These are phyloP conservation scores for Typhlichthys subterraneus DNA, from an alignment of 2,797 vertebrate species.

Conservation along the genomic window DNA sequence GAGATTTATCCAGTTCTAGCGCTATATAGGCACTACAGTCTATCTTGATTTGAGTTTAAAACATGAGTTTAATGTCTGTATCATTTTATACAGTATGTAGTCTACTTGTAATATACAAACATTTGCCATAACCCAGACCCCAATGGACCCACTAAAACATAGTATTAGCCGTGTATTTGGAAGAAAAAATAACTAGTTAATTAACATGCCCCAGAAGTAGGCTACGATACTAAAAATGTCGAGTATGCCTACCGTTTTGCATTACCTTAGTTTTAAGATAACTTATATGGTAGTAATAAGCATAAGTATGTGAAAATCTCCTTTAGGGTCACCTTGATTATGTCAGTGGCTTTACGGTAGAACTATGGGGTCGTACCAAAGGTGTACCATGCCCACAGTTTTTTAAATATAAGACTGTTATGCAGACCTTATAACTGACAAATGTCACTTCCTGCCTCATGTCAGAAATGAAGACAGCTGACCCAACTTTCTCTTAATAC, in stretches of 20 bases:
- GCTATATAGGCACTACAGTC: not conserved
- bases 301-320: too few relatives aligned
- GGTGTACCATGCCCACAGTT: not conserved
- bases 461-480: conserved; percentile 44
- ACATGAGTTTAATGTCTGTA: not conserved
- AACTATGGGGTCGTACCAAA: too few relatives aligned
- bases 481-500: conserved; percentile 37
- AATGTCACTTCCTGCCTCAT: conserved; percentile 17
- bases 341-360: too few relatives aligned
- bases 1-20: not conserved
- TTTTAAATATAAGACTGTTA: not conserved
- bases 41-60: not conserved
- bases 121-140: conserved; percentile 28
- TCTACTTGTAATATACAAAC: too few relatives aligned
- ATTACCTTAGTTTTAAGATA: too few relatives aligned
- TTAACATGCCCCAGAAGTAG: not conserved
- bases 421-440: conserved; percentile 14
- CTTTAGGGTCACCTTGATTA: too few relatives aligned
- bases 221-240: too few relatives aligned
- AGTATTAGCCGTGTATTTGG: not conserved
- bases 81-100: not conserved
- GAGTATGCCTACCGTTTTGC: too few relatives aligned
- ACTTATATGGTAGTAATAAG: too few relatives aligned
- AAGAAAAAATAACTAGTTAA: not conserved
- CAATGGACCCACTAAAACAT: conserved; percentile 13